Conservation (phyloP, 2,113 vertebrate species). For the Micronisus gabar region DNA sequence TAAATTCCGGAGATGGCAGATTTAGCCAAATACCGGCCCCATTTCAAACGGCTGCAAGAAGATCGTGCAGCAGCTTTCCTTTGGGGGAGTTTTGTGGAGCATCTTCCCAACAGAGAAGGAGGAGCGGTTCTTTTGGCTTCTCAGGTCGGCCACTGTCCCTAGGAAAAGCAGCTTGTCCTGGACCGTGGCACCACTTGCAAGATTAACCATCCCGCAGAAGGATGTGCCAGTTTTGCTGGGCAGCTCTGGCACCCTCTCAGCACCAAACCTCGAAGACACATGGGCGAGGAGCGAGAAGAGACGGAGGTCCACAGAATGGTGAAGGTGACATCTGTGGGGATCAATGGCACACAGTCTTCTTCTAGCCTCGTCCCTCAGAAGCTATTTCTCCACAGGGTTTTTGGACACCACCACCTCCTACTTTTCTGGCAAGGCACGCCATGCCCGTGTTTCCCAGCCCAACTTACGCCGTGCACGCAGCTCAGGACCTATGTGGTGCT, state of each 20-base stretch:
- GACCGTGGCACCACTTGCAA: background rate
- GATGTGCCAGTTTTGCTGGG: background rate
- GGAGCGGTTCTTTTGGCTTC: background rate
- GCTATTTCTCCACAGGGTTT: background rate
- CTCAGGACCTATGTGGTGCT: background rate
- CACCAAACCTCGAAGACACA: background rate
- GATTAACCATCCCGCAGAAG: background rate
- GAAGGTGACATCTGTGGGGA: background rate
- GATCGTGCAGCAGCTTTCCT: background rate
- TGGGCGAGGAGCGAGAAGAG: background rate
- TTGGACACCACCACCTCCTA: background rate
- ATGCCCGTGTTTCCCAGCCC: rapidly evolving
- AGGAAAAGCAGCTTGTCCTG: background rate
- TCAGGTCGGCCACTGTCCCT: background rate
- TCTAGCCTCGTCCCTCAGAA: background rate
- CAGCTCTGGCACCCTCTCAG: background rate
- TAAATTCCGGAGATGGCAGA: background rate
- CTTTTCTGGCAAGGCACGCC: background rate
- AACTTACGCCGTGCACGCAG: background rate
- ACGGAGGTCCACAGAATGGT: background rate
- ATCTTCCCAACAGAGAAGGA: background rate
- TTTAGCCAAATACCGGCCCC: background rate
- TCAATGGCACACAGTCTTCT: background rate
- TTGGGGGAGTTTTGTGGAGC: background rate
- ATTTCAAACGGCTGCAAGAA: background rate